Percentiles rank a stretch among this genome's conserved stretches.
These are phyloP conservation scores for Benitochromis conjunctus DNA, from an alignment of 2,113 vertebrate genomes.

Conservation along the genomic window DNA sequence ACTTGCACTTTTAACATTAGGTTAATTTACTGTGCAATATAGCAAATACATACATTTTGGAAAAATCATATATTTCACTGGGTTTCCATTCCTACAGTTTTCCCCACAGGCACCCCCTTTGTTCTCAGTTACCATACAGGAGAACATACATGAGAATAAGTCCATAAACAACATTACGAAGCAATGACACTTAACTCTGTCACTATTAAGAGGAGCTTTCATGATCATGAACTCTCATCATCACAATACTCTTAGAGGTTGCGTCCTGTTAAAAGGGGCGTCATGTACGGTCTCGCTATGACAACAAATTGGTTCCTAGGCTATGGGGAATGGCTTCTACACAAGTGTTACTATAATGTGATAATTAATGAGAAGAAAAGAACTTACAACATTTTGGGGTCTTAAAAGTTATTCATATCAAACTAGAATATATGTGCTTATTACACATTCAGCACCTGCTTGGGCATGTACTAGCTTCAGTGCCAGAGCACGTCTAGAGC, in stretches of 20 bases:
- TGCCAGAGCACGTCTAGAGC: not conserved
- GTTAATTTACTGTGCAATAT: not conserved
- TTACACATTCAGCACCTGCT: too few species aligned
- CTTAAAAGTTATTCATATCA: not conserved
- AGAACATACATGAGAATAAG: not conserved
- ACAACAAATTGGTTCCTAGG: too few species aligned
- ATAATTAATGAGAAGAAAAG: too few species aligned
- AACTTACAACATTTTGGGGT: too few species aligned
- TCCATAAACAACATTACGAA: not conserved
- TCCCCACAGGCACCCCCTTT: not conserved
- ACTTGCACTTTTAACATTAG: not conserved
- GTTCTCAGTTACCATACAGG: not conserved
- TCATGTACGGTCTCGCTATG: too few species aligned
- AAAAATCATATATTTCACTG: not conserved
- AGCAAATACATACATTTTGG: not conserved
- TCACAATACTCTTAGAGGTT: not conserved
- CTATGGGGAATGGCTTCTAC: too few species aligned
- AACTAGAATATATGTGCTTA: too few species aligned
- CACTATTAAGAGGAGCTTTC: not conserved
- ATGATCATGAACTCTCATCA: not conserved
- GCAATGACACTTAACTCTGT: not conserved
- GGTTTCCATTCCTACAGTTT: not conserved
- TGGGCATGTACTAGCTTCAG: not conserved
- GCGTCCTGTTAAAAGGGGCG: too few species aligned
- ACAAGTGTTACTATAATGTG: too few species aligned